phyloP scores from a whole-genome alignment of 2,113 vertebrate genomes.

The Alces alces region DNA sequence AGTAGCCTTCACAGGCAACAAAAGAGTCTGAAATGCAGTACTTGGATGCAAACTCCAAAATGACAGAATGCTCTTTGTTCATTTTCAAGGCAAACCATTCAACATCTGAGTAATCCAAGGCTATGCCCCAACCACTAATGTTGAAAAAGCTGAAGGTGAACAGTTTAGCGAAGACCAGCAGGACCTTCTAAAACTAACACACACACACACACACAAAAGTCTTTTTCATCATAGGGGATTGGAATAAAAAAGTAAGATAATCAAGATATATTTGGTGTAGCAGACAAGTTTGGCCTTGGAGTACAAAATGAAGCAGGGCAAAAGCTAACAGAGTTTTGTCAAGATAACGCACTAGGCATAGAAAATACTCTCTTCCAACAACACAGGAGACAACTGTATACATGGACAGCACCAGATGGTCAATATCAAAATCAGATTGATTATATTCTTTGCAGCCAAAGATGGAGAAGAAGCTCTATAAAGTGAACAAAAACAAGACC shows the following conservation, averaged over 20 bases:
- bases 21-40: neutral
- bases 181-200: neutral
- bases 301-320: neutral
- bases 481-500: neutral
- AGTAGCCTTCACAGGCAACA: neutral
- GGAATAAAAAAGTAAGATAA: neutral
- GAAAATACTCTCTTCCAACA: neutral
- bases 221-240: neutral
- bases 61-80: neutral
- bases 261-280: neutral
- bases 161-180: neutral
- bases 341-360: neutral
- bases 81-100: neutral
- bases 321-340: neutral
- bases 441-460: neutral
- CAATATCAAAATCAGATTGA: neutral
- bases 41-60: neutral
- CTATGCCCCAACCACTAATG: neutral
- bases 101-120: neutral
- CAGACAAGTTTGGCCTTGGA: neutral
- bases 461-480: neutral
- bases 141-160: neutral
- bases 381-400: neutral
- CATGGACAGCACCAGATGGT: neutral
- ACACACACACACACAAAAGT: neutral